Base-by-base conservation (phyloP, 2,888 invertebrate genomes). In the Emmelina monodactyla region DNA sequence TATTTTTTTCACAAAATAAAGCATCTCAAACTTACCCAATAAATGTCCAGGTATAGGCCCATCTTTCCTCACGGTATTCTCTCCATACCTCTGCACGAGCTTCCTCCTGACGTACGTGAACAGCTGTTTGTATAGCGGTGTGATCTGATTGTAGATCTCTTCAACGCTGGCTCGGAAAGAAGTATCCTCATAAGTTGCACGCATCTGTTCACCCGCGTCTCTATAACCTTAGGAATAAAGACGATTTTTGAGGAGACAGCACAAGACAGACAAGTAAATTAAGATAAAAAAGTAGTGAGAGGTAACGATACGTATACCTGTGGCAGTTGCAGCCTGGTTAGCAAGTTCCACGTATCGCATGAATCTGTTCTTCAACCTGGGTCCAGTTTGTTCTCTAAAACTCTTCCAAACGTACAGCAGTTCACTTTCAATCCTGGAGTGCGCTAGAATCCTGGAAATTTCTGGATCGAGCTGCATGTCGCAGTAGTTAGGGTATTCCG, bases 11-110 rank as follows among this genome's bases (percentile, higher is more conserved):
- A n/a, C n/a, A 19, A 6, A 19, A 19, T 6, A 19, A 19, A 9
- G 5, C 19, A 19, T 6, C 9, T 19, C 7, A 4, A 7, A 41
- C 48, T 53, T 41, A 79, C 81, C 94, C 10, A 94, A 59, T 10
- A 94, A 57, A 73, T 94, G 94, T 0, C 91, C 91, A 0, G 94
- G 94, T 35, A 95, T 85, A 0, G 92, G 91, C 0, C 92, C 92
- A 38, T 88, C 88, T 2, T 72, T 61, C 14, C 85, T 63, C 1
- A 88, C 62, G 0, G 58, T 73, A 31, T 79, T 70, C 14, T 82
- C 80, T 0, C 88, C 88, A 46, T 91, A 90, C 28, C 83, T 58
- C 34, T 83, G 76, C 5, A 83, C 71, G 14, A 94, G 62, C 43
- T 85, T 85, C 19, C 85, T 71, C 28, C 94, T 70, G 0, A 92